Conservation (phyloP, 2,113 vertebrate species). For the Microcebus ravelobensis region DNA sequence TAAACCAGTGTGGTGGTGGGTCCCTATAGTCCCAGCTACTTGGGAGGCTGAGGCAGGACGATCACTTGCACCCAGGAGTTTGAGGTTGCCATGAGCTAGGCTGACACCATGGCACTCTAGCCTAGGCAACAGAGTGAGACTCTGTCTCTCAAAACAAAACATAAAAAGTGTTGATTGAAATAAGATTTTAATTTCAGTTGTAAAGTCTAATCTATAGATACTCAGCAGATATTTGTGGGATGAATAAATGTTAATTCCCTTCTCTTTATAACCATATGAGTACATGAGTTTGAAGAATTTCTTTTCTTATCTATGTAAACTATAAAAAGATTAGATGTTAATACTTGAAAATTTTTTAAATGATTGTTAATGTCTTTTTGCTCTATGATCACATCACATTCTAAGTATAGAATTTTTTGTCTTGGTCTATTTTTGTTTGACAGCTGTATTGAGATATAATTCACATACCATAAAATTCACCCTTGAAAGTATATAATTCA, state of each 20-base stretch:
- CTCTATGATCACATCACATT: neutral
- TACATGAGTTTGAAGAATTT: neutral
- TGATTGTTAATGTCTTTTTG: neutral
- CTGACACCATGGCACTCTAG: too few relatives aligned
- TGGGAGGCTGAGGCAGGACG: too few relatives aligned
- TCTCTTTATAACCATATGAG: neutral
- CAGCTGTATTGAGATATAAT: slow-evolving; percentile 3
- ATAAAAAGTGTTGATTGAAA: neutral
- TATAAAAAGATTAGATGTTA: neutral
- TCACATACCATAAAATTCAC: neutral
- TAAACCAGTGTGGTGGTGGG: too few relatives aligned
- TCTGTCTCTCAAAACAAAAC: neutral
- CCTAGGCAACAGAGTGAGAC: too few relatives aligned
- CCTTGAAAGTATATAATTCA: neutral
- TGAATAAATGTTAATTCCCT: neutral
- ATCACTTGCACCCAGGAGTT: too few relatives aligned
- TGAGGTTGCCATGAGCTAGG: too few relatives aligned
- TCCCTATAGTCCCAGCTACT: too few relatives aligned
- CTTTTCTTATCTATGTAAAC: neutral
- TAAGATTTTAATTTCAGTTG: neutral
- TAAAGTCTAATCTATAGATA: neutral
- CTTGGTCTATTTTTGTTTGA: slow-evolving; percentile 20
- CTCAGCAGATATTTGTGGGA: slow-evolving; percentile 10
- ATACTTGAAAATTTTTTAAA: neutral
- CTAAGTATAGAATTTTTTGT: neutral